Evolutionary conservation across 1,140 invertebrate species (phyloP), one percentile per base, ranked within the genome.

Genomic region (Andrena cerasifolii): DNA sequence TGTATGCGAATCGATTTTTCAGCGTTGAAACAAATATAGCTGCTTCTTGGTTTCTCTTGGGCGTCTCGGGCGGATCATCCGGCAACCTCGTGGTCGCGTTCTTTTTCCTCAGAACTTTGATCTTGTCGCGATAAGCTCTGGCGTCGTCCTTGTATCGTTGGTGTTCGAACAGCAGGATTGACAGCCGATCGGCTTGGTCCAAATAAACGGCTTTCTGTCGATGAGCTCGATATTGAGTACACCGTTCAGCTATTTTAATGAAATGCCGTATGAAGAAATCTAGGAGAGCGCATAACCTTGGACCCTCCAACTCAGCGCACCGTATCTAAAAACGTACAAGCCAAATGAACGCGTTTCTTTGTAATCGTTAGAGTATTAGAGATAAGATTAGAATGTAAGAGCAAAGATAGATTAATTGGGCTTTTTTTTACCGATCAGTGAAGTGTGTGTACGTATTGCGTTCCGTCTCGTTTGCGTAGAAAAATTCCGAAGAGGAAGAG

Each of bases 221-320:
- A 28, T 92, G 89, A 1, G 94, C 93, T 21, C 94, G 92, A 68
- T 95, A 94, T 62, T 93, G 93, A 67, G 94, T 93, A 82, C 94
- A 95, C 31, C 91, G 92, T 59, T 94, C 91, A 1, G 95, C 95
- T 91, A 96, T 95, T 65, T 94, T 91, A 21, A 96, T 93, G 75
- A 96, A 96, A 79, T 96, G 95, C 21, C 93, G 88, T 45, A 95
- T 94, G 78, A 97, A 96, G 66, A 96, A 94, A 76, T 95, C 93
- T 0, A 97, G 88, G 1, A 96, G 90, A 66, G 93, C 86, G 8
- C 93, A 92, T 16, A 94, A 89, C 70, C 94, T 92, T 31, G 63
- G 72, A 0, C 73, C 70, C 0, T 89, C 85, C 56, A 93, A 59
- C 51, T 89, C 81, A 0, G 83, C 89, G 53, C 90, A 92, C 7